Percentiles rank a stretch among this genome's conserved stretches.
Evolutionary conservation across 1,140 invertebrate genomes (phyloP).

Genomic region (Ceratina japonica): DNA sequence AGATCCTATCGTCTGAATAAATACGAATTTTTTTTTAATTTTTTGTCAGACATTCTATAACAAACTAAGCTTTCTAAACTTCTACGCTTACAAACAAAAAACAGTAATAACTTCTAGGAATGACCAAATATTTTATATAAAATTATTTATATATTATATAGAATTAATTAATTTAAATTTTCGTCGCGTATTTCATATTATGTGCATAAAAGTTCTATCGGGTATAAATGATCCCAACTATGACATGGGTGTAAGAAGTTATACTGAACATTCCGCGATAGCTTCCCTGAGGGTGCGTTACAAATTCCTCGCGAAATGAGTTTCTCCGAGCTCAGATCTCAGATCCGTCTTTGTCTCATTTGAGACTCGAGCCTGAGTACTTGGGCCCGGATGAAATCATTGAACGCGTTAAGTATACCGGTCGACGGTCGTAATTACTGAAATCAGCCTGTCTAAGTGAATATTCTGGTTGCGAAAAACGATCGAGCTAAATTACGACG

Average conservation of each 20-base stretch:
- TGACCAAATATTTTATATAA: too few relatives aligned
- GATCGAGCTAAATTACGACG: neutral
- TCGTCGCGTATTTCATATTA: too few relatives aligned
- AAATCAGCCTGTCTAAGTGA: slow-evolving; percentile 33
- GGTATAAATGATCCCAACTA: neutral
- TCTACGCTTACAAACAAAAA: too few relatives aligned
- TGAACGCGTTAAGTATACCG: slow-evolving; percentile 39
- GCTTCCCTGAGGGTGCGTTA: neutral
- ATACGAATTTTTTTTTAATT: too few relatives aligned
- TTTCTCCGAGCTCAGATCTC: neutral
- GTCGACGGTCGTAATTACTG: slow-evolving; percentile 40
- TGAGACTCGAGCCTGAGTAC: slow-evolving; percentile 18
- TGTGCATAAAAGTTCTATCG: neutral
- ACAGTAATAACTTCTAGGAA: too few relatives aligned
- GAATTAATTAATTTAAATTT: too few relatives aligned
- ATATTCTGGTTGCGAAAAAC: neutral
- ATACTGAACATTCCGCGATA: neutral
- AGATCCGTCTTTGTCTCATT: slow-evolving; percentile 29
- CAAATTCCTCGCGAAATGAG: neutral
- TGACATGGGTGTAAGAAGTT: neutral
- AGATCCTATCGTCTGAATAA: too few relatives aligned
- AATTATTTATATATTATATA: too few relatives aligned
- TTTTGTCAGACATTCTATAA: too few relatives aligned
- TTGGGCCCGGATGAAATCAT: slow-evolving; percentile 44
- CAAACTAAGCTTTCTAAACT: too few relatives aligned